Base-by-base conservation (phyloP, 2,888 invertebrate genomes). In the Chorisops tibialis region DNA sequence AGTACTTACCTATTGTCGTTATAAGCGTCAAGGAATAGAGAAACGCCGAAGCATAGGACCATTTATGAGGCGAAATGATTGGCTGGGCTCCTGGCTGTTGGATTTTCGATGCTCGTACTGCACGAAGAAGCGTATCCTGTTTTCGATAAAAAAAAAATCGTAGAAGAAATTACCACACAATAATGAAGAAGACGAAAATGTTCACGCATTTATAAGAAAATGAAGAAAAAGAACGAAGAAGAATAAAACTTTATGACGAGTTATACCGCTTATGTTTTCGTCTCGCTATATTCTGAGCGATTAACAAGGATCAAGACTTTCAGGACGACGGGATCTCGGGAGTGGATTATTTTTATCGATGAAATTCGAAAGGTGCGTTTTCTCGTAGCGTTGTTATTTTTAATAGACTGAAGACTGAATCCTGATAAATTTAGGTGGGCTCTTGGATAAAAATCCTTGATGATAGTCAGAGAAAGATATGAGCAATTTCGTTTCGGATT, bases 31-130 rank as follows among this genome's bases (percentile, higher is more conserved):
- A 82, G 22, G 94, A 94, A 76, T 96, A 96, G 52, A 96, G 83
- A 74, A 96, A 91, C 69, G 94, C 93, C 68, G 92, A 91, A 67
- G 93, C 89, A 77, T 95, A 93, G 49, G 92, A 92, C 94, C 95
- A 96, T 69, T 87, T 83, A 73, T 89, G 87, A 69, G 85, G 79
- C 52, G 76, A 75, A 72, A 71, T 75, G 75, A 72, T 77, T 69
- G 68, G 64, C 68, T 74, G 76, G 30, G 73, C 71, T 38, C 81
- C 80, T 11, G 77, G 75, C 63, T 77, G 77, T 70, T 77, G 75
- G 62, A 75, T 70, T 74, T 78, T 74, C 68, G 77, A 74, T 71
- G 76, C 74, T 60, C 75, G 66, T 72, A 78, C 73, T 37, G 78
- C 79, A 12, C 80, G 79, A 51, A 81, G 75, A 62, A 79, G 68